Base-by-base conservation (phyloP, 2,113 vertebrate species). In the Caretta caretta region DNA sequence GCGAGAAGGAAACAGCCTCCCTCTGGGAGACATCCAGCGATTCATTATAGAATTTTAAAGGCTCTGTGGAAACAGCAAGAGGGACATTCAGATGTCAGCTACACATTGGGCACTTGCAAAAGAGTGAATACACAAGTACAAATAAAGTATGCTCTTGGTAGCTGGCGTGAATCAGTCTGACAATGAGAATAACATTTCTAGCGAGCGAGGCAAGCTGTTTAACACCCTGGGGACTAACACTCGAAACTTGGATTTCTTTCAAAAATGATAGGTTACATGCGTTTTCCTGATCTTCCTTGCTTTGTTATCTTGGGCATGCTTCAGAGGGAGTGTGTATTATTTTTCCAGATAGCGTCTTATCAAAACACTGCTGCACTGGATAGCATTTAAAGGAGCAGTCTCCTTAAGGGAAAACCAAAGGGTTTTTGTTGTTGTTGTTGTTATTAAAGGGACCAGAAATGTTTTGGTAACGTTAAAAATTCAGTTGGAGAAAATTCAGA, bases 11-110 rank as follows among this genome's bases (percentile, higher is more conserved):
- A 48, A 99, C 99, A 0, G 99, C 99, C 65, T 99, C 99, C 97
- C 97, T 98, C 97, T 99, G 99, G 19, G 99, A 99, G 4, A 97
- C 82, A 25, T 99, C 99, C 98, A 99, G 98, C 1, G 95, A 92
- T 4, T 88, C 13, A 81, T 99, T 99, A 85, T 96, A 97, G 94
- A 99, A 98, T 16, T 98, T 90, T 8, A 98, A 88, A 0, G 97
- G 93, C 92, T 94, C 98, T 99, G 96, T 2, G 49, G 96, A 89
- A 10, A 88, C 49, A 92, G 51, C 1, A 76, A 84, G 20, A 92
- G 29, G 83, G 4, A 83, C 49, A 59, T 24, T 91, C 0, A 78
- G 65, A 38, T 25, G 51, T 84, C 87, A 80, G 65, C 12, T 86
- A 42, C n/a, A 1, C 7, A 4, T 16, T 3, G 65, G 80, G 72